phyloP scores from a whole-genome alignment of 1,140 invertebrate species.

The Pseudomyrmex cubaensis region DNA sequence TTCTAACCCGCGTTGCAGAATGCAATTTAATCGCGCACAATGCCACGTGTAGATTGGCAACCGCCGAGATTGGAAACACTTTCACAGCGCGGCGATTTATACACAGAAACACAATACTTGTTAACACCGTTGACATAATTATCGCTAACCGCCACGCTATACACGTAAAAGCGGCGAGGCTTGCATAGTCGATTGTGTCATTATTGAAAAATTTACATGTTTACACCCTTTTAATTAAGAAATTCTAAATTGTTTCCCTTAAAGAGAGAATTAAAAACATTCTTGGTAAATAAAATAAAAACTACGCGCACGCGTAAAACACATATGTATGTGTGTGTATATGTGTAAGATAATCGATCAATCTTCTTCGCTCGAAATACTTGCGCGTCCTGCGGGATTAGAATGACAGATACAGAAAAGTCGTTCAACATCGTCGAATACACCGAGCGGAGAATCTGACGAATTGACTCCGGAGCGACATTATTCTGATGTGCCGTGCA shows the following conservation, averaged over 20 bases:
- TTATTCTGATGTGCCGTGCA: slow-evolving; percentile 43
- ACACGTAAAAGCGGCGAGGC: too few relatives aligned
- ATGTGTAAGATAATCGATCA: slow-evolving; percentile 16
- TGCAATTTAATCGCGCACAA: slow-evolving; percentile 48
- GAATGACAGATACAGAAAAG: slow-evolving; percentile 46
- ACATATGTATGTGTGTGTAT: background rate
- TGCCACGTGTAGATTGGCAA: slow-evolving; percentile 27
- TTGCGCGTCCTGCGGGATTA: slow-evolving; percentile 6
- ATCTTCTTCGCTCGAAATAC: slow-evolving; percentile 29
- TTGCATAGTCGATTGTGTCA: too few relatives aligned
- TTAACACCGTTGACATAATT: slow-evolving; percentile 26
- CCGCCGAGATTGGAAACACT: slow-evolving; percentile 23
- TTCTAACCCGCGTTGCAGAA: slow-evolving; percentile 1
- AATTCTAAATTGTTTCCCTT: background rate
- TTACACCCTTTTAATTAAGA: background rate
- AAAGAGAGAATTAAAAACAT: background rate
- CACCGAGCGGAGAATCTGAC: slow-evolving; percentile 39
- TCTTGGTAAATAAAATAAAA: background rate
- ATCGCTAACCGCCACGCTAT: background rate
- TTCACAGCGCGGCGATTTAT: slow-evolving; percentile 24
- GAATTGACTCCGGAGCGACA: slow-evolving; percentile 33
- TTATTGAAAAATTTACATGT: background rate
- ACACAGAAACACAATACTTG: slow-evolving; percentile 32
- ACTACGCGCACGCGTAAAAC: too few relatives aligned
- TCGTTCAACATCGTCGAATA: slow-evolving; percentile 41